Base-by-base conservation (phyloP, 2,113 vertebrate genomes). In the Carlito syrichta region DNA sequence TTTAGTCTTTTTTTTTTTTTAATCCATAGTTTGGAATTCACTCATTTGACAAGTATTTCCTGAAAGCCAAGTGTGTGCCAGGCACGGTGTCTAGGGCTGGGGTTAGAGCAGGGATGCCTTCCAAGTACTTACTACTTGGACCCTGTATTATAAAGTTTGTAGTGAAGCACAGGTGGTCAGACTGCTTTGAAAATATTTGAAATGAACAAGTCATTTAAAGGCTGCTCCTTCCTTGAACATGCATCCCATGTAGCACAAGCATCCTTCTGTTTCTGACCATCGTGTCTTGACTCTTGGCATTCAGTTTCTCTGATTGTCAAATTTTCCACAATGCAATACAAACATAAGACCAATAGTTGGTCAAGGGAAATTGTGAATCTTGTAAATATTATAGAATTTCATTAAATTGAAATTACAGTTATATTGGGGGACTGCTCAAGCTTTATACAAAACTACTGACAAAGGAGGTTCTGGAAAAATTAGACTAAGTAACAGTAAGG, bases 191-290 rank as follows among this genome's bases (percentile, higher is more conserved):
- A 32, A 0, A 0, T 25, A 54, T n/a, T 1, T 45, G 86, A 27
- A 11, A 8, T 22, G 30, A 13, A 23, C 12, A 2, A 19, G 32
- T 68, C 27, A 35, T 8, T 6, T 0, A 35, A 6, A 35, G 30
- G 56, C 22, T 1, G n/a, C 50, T 4, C 32, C 30, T 19, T 74
- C 19, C 13, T 10, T 8, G 25, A 43, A 6, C 66, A 22, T 19
- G 19, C 0, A 14, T 30, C 52, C 86, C 45, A 25, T 19, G 32
- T 30, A 32, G 25, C 7, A 4, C 38, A 3, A 17, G n/a, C 66
- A 32, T 19, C n/a, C 56, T 32, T 22, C n/a, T 8, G 63, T 13
- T 17, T 52, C 52, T 45, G 68, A 45, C 52, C 38, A 17, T 73
- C 8, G 14, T 10, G 35, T 17, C 87, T 25, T 22, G 16, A 50